Percentiles rank a stretch among this genome's conserved stretches.
phyloP scores from a whole-genome alignment of 2,113 vertebrate species.

The Microcebus ravelobensis region DNA sequence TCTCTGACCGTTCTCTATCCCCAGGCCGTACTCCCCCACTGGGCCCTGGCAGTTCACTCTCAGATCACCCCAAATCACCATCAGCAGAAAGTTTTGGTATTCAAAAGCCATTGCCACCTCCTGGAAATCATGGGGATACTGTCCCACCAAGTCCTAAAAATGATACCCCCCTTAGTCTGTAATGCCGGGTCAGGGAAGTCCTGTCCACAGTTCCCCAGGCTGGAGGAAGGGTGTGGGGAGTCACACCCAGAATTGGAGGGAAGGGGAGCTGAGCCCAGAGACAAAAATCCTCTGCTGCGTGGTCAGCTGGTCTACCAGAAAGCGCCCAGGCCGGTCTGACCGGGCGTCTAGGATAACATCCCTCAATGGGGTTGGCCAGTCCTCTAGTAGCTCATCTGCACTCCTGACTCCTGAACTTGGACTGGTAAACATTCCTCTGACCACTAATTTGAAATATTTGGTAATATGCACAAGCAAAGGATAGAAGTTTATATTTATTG shows the following conservation, averaged over 20 bases:
- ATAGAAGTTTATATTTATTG: not conserved
- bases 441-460: not conserved
- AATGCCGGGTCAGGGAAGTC: not conserved
- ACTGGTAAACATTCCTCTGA: no score
- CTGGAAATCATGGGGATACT: not conserved
- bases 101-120: not conserved
- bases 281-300: no score
- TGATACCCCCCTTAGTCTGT: not conserved
- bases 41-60: not conserved
- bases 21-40: not conserved
- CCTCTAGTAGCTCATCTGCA: not conserved
- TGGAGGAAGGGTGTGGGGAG: not conserved
- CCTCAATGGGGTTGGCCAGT: rapidly evolving
- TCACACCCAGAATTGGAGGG: not conserved
- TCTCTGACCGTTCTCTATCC: not conserved
- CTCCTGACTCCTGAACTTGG: not conserved
- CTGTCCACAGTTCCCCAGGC: not conserved
- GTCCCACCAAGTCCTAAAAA: not conserved
- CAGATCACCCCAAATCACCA: no score
- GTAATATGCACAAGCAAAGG: not conserved
- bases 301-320: not conserved
- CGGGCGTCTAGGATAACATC: rapidly evolving
- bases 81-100: no score
- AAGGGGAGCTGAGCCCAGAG: no score
- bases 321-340: not conserved